Evolutionary conservation across 2,888 invertebrate species (phyloP).

Genomic region (Trisateles emortualis): DNA sequence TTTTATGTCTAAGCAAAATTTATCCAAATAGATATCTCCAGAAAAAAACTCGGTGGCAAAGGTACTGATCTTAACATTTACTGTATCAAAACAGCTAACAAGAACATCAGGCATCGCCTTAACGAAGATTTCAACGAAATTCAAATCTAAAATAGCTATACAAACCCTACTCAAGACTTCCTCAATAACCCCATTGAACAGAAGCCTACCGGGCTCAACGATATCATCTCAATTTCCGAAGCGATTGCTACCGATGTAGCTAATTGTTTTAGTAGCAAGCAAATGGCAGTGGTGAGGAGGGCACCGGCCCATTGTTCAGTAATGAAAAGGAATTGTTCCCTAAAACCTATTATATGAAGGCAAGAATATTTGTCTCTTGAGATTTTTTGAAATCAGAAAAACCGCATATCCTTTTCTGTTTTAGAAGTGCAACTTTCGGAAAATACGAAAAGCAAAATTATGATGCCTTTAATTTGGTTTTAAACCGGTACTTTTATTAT

Average conservation of each 20-base stretch:
- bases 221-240: conserved; percentile 39
- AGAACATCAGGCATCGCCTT: neutral
- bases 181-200: conserved; percentile 6
- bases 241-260: conserved; percentile 28
- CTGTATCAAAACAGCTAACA: too few species aligned
- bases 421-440: neutral
- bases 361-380: conserved; percentile 19
- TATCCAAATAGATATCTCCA: too few species aligned
- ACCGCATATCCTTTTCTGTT: neutral
- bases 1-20: too few species aligned
- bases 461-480: neutral
- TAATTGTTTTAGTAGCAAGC: conserved; percentile 61
- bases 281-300: conserved; percentile 44
- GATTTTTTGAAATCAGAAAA: conserved; percentile 10
- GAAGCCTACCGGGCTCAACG: conserved; percentile 18
- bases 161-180: neutral
- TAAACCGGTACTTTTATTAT: neutral
- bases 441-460: neutral
- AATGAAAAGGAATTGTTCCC: conserved; percentile 63
- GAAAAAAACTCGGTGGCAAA: too few species aligned
- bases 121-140: neutral
- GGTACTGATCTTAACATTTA: too few species aligned
- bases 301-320: conserved; percentile 53
- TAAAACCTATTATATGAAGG: conserved; percentile 36
- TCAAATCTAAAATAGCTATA: conserved; percentile 1